Evolutionary conservation across 35 echinoderm and acorn worm species (phyloP).

Genomic region (Hemicentrotus pulcherrimus): DNA sequence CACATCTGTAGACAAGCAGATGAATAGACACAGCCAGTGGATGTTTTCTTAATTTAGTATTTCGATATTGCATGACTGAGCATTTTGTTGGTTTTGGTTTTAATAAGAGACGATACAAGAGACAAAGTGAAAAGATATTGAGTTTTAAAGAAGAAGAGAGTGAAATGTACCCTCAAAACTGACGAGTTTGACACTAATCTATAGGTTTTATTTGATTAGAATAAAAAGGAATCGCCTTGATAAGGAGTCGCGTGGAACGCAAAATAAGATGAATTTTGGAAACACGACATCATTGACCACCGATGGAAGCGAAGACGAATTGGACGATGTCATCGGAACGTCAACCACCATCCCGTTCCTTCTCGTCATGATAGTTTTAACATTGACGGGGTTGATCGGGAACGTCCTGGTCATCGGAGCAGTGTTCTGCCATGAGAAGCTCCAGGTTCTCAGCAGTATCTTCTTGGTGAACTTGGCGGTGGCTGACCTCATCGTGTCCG

Average conservation of each 20-base stretch:
- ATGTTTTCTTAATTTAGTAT: background rate
- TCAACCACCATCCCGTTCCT: conserved; percentile 50
- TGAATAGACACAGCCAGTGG: background rate
- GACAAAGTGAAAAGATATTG: background rate
- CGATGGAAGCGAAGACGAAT: background rate
- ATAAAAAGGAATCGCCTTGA: background rate
- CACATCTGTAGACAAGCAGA: background rate
- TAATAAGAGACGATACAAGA: too few relatives aligned
- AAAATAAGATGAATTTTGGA: background rate
- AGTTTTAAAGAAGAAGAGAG: background rate
- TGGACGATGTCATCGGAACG: background rate
- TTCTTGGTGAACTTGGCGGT: conserved; percentile 87
- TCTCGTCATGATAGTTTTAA: conserved; percentile 48
- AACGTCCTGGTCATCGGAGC: conserved; percentile 80
- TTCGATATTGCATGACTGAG: too few relatives aligned
- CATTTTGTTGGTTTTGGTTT: background rate
- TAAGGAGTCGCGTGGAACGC: background rate
- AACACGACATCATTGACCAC: background rate
- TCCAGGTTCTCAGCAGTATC: conserved; percentile 59
- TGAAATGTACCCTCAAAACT: background rate
- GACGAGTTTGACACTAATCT: background rate
- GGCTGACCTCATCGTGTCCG: conserved; percentile 72
- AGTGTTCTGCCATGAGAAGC: conserved; percentile 61
- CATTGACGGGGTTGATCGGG: conserved; percentile 58
- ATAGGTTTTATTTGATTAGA: background rate